phyloP scores from a whole-genome alignment of 2,113 vertebrate species.

The mouse (Mus musculus) region GRCm39 chr12:106638501-106639000 shows the following conservation, averaged over 20 bases:
- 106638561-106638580: not conserved
- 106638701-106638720: not conserved
- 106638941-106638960: not conserved
- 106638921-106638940: not conserved
- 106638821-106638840: rapidly evolving
- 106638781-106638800: rapidly evolving
- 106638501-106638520: not conserved
- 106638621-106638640: not conserved
- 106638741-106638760: not conserved
- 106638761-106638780: no score
- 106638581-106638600: not conserved
- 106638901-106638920: rapidly evolving
- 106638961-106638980: not conserved
- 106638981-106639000: not conserved
- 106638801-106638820: not conserved
- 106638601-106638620: not conserved
- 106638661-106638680: not conserved
- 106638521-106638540: not conserved
- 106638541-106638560: no score
- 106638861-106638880: not conserved
- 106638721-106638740: not conserved
- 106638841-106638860: not conserved
- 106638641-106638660: not conserved
- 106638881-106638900: not conserved
- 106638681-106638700: not conserved